Conservation (phyloP, 2,113 vertebrate genomes). For the Aptenodytes forsteri region DNA sequence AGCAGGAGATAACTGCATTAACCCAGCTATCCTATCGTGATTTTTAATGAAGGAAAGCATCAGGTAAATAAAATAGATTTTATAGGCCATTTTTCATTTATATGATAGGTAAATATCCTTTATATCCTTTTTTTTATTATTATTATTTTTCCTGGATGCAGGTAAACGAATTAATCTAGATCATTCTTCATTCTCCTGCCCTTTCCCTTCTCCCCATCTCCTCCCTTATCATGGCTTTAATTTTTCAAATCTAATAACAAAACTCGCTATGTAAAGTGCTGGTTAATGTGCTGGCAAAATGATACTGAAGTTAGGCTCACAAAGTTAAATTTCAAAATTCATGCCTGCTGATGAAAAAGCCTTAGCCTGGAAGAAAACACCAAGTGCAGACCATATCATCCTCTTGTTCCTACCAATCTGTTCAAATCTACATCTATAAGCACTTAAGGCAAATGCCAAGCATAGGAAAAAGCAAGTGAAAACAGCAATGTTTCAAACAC, state of each 20-base stretch:
- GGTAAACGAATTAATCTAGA: not conserved
- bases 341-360: not conserved
- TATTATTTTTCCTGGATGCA: not conserved
- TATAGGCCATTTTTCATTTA: not conserved
- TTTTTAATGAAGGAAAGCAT: not conserved
- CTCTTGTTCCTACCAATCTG: constrained; percentile 54
- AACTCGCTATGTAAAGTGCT: not conserved
- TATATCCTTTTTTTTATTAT: not conserved
- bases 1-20: not conserved
- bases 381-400: not conserved
- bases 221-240: not conserved
- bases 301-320: not conserved
- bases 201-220: not conserved
- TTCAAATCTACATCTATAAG: constrained; percentile 48
- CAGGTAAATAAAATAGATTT: not conserved
- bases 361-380: constrained; percentile 25
- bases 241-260: not conserved
- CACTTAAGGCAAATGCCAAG: constrained; percentile 59
- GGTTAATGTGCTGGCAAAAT: not conserved
- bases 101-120: not conserved
- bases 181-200: not conserved
- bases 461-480: constrained; percentile 34
- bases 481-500: constrained; percentile 39
- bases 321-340: not conserved
- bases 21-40: not conserved